Percentiles rank a stretch among this genome's conserved stretches.
These are phyloP conservation scores for Illadopsis cleaveri DNA, from an alignment of 2,113 vertebrate genomes.

Conservation along the genomic window DNA sequence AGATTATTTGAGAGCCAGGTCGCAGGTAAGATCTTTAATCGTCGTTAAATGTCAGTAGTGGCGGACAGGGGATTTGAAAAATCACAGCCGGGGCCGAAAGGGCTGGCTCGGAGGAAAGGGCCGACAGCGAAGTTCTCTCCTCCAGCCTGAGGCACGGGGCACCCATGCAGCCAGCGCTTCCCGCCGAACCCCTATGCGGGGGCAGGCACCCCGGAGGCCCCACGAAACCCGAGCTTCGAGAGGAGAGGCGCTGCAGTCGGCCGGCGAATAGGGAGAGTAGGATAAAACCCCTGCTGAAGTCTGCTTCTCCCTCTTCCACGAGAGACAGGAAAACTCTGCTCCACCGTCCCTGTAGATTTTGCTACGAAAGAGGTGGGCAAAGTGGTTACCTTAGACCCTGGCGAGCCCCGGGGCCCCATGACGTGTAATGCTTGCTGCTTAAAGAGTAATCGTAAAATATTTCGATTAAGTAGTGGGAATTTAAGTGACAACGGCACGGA, in stretches of 20 bases:
- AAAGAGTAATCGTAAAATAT: conserved; percentile 7
- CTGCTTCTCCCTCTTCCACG: background rate
- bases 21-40: conserved; percentile 69
- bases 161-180: background rate
- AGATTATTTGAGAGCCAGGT: conserved; percentile 47
- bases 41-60: conserved; percentile 4
- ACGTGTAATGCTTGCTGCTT: background rate
- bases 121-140: background rate
- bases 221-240: background rate
- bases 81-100: background rate
- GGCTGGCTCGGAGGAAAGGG: background rate
- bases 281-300: accelerated
- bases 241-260: background rate
- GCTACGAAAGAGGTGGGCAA: background rate
- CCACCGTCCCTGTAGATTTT: background rate
- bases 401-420: background rate
- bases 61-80: background rate
- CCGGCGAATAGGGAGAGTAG: background rate
- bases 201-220: too few relatives aligned
- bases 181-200: accelerated
- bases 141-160: background rate
- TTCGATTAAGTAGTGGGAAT: background rate
- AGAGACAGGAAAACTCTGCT: background rate
- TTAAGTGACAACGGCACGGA: background rate
- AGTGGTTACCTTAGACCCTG: background rate